Percentiles rank a stretch among this genome's conserved stretches.
Evolutionary conservation across 23 tunicate species (phyloP).

Genomic region (Oikopleura vanhoeffeni): DNA sequence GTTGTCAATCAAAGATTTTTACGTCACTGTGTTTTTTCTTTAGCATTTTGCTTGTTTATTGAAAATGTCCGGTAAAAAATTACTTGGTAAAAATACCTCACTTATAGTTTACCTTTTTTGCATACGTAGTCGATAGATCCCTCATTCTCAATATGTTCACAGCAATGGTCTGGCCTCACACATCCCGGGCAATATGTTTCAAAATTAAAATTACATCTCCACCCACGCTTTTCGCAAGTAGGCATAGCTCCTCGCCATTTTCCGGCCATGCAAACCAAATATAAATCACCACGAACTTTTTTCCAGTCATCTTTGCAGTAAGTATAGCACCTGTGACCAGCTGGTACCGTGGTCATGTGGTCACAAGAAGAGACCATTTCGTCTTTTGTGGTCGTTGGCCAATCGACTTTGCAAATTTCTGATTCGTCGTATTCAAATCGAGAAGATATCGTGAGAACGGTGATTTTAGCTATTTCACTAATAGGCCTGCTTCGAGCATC

Average conservation of each 20-base stretch:
- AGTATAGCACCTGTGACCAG: constrained; percentile 7
- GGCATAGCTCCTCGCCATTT: background rate
- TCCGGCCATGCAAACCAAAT: background rate
- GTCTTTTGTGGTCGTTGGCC: background rate
- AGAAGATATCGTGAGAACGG: background rate
- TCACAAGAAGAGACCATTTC: constrained; percentile 1
- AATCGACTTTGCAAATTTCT: background rate
- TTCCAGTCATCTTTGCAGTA: constrained; percentile 15
- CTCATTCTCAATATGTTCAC: background rate
- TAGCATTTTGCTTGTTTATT: too few species aligned
- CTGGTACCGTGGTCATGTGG: background rate
- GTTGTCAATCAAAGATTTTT: too few species aligned
- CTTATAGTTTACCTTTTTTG: background rate
- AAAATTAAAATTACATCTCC: background rate
- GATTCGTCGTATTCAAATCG: background rate
- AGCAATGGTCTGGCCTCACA: background rate
- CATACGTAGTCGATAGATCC: background rate
- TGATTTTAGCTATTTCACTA: background rate
- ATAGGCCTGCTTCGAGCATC: background rate
- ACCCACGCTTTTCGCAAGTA: background rate
- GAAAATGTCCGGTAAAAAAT: too few species aligned
- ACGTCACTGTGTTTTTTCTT: too few species aligned
- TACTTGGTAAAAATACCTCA: background rate
- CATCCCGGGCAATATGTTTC: constrained; percentile 10
- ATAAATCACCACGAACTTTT: background rate